Conservation (phyloP, 2,888 invertebrate species). For the Brachyptera putata region DNA sequence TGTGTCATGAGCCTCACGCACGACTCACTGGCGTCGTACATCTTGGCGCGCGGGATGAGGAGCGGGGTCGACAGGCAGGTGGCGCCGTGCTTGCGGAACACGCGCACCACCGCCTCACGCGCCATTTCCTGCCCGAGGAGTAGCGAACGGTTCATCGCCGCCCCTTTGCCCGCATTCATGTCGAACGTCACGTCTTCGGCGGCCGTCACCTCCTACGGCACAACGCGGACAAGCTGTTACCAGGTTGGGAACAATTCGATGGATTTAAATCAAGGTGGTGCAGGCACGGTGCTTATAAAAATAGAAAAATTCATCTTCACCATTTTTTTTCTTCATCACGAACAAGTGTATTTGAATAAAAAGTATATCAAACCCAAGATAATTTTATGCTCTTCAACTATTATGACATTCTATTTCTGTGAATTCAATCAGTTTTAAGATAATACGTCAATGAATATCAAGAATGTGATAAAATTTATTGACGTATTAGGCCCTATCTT, state of each 20-base stretch:
- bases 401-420: no score
- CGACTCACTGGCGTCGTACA: constrained; percentile 56
- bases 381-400: no score
- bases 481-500: no score
- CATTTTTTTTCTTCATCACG: no score
- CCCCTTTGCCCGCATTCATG: constrained; percentile 50
- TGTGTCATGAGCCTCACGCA: constrained; percentile 81
- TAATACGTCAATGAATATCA: no score
- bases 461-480: no score
- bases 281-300: no score
- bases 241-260: background rate
- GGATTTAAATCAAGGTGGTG: no score
- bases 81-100: constrained; percentile 77
- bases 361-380: no score
- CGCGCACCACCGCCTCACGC: constrained; percentile 43
- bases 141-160: constrained; percentile 44
- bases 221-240: constrained; percentile 22
- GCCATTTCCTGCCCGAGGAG: constrained; percentile 47
- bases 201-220: constrained; percentile 53
- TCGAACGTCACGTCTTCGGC: constrained; percentile 82
- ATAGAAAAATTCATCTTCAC: no score
- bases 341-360: no score
- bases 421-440: no score
- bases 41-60: constrained; percentile 66
- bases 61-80: constrained; percentile 73